phyloP scores from a whole-genome alignment of 2,888 invertebrate species.

The Coleophora flavipennella region DNA sequence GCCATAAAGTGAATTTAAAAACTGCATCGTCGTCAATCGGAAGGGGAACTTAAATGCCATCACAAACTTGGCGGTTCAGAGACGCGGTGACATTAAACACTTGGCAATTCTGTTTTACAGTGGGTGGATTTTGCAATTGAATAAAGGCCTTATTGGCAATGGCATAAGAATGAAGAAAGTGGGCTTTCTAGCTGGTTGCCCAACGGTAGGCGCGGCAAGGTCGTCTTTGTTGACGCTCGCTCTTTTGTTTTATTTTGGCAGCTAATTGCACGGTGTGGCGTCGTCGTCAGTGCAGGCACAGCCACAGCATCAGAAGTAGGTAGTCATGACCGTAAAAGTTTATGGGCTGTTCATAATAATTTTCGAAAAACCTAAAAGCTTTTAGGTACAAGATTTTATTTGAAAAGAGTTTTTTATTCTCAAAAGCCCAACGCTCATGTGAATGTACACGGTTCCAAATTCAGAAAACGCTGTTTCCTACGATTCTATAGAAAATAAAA shows the following conservation, averaged over 20 bases:
- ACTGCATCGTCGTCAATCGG: not conserved
- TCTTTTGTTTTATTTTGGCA: constrained; percentile 37
- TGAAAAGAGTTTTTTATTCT: too few relatives aligned
- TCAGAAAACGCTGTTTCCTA: too few relatives aligned
- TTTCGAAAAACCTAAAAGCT: too few relatives aligned
- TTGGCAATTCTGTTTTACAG: not conserved
- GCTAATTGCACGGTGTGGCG: constrained; percentile 8
- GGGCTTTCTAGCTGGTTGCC: constrained; percentile 41
- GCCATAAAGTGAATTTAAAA: not conserved
- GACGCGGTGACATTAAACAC: constrained; percentile 4
- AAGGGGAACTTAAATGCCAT: constrained; percentile 5
- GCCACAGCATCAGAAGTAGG: not conserved
- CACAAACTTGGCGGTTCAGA: not conserved
- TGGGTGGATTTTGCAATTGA: constrained; percentile 15
- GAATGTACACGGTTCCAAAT: too few relatives aligned
- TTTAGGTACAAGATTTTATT: too few relatives aligned
- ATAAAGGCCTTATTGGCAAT: constrained; percentile 21
- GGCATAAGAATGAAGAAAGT: constrained; percentile 37
- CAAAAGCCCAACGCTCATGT: too few relatives aligned
- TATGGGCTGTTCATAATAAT: too few relatives aligned
- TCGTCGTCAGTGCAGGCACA: not conserved
- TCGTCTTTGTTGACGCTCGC: constrained; percentile 34
- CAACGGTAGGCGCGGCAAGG: constrained; percentile 32
- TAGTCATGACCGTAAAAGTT: constrained; percentile 32
- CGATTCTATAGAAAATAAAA: too few relatives aligned